Conservation (phyloP, 2,113 vertebrate genomes). For the Aegithalos caudatus region DNA sequence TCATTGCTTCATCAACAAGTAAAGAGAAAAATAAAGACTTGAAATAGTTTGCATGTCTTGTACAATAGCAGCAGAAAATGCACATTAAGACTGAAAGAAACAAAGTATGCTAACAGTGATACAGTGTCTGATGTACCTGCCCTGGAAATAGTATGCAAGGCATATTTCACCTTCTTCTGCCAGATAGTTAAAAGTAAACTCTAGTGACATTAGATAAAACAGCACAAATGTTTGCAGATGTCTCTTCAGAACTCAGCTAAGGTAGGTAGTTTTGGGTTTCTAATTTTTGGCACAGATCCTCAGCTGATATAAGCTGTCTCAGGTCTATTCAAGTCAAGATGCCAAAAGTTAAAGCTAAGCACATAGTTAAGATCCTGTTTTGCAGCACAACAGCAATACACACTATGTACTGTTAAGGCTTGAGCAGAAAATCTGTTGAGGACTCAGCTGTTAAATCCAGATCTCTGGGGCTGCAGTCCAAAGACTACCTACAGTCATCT, state of each 20-base stretch:
- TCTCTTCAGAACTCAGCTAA: background rate
- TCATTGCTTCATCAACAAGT: slow-evolving; percentile 5
- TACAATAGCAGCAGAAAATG: background rate
- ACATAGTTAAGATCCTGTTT: background rate
- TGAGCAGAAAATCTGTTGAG: background rate
- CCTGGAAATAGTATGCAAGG: background rate
- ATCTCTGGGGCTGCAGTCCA: background rate
- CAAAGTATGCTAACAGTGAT: background rate
- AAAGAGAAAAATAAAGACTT: background rate
- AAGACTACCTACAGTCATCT: background rate
- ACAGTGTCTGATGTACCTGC: background rate
- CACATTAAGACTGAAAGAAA: background rate
- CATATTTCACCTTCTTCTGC: background rate
- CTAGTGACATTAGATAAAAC: background rate
- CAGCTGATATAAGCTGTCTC: background rate
- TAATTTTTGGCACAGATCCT: background rate
- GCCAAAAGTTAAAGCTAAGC: background rate
- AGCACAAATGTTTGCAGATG: background rate
- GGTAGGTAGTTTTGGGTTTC: background rate
- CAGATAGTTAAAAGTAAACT: background rate
- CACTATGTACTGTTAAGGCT: background rate
- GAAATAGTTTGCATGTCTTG: background rate
- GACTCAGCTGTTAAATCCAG: background rate
- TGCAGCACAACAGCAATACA: background rate
- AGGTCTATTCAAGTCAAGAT: background rate